phyloP scores from a whole-genome alignment of 2,113 vertebrate species.

The Micromys minutus region DNA sequence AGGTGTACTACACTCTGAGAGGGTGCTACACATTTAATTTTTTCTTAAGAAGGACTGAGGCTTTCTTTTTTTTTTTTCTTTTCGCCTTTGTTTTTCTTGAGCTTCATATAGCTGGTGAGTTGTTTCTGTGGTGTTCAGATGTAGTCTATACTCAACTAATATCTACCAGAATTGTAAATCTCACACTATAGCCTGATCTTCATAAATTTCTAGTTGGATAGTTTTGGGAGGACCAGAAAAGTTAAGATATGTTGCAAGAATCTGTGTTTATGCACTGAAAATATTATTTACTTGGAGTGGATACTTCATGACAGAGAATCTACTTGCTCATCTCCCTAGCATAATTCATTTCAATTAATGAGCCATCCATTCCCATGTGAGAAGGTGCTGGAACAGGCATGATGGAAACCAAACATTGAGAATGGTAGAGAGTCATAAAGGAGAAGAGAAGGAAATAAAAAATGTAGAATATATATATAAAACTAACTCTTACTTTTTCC shows the following conservation, averaged over 20 bases:
- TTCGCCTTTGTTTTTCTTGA: too few species aligned
- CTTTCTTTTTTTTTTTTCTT: too few species aligned
- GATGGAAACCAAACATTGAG: constrained; percentile 21
- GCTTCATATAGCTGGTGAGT: too few species aligned
- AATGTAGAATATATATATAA: too few species aligned
- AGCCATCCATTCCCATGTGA: constrained; percentile 19
- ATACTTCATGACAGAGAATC: constrained; percentile 35
- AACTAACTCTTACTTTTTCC: constrained; percentile 63
- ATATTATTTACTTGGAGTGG: constrained; percentile 34
- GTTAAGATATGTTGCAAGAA: constrained; percentile 53
- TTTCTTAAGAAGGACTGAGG: too few species aligned
- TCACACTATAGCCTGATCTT: constrained; percentile 53
- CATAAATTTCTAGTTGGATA: constrained; percentile 44
- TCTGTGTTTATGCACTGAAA: constrained; percentile 56
- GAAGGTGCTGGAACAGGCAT: neutral
- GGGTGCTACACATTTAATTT: too few species aligned
- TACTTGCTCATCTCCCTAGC: constrained; percentile 40
- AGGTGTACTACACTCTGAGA: too few species aligned
- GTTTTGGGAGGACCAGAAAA: constrained; percentile 42
- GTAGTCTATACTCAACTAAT: constrained; percentile 55
- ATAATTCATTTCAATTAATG: constrained; percentile 59
- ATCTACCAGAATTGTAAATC: constrained; percentile 60
- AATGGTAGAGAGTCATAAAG: neutral
- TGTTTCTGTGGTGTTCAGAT: too few species aligned
- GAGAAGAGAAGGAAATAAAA: constrained; percentile 49